A percentile compares a stretch with the other conserved stretches of the same genome.
Evolutionary conservation across 2,797 vertebrate species (phyloP).

Genomic region (Urosaurus nigricauda): DNA sequence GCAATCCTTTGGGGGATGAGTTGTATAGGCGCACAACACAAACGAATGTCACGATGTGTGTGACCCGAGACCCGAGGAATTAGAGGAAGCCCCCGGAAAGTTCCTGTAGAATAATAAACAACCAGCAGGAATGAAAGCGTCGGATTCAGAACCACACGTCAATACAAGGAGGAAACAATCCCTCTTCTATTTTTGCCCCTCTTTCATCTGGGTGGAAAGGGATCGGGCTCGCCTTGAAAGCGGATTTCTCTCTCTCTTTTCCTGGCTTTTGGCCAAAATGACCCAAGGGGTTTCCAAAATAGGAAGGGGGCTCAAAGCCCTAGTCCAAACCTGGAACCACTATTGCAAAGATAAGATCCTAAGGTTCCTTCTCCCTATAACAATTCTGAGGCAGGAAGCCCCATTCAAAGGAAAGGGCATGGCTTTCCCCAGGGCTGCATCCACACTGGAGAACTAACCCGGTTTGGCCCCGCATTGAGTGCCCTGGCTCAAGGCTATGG

Average conservation of each 20-base stretch:
- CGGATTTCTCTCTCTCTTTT: too few relatives aligned
- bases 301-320: too few relatives aligned
- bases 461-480: too few relatives aligned
- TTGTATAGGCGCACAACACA: constrained; percentile 15
- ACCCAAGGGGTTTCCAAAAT: too few relatives aligned
- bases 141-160: not conserved
- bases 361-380: not conserved
- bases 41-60: constrained; percentile 4
- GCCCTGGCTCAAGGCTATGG: too few relatives aligned
- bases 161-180: constrained; percentile 19
- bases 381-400: not conserved
- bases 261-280: too few relatives aligned
- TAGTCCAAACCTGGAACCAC: too few relatives aligned
- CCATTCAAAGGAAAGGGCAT: too few relatives aligned
- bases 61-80: constrained; percentile 11
- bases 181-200: not conserved
- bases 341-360: too few relatives aligned
- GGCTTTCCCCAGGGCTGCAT: too few relatives aligned
- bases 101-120: constrained; percentile 35
- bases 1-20: not conserved
- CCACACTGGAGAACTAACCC: too few relatives aligned
- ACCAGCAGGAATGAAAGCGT: not conserved
- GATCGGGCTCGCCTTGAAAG: not conserved
- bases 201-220: not conserved
- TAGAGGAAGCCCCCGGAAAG: constrained; percentile 13